Conservation (phyloP, 2,797 vertebrate genomes). For the Crenuchus spilurus region DNA sequence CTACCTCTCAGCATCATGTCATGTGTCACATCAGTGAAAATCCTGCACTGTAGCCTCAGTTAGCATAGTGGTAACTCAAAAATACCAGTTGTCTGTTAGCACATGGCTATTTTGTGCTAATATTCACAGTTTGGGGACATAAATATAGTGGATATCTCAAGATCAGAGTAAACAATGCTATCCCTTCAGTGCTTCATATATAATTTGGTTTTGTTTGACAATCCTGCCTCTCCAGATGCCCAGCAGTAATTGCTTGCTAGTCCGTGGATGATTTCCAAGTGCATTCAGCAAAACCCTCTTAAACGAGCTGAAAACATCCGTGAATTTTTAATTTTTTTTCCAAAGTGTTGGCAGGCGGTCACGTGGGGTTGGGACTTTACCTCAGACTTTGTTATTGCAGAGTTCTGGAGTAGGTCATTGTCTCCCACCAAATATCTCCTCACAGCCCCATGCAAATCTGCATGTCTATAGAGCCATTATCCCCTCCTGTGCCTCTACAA, state of each 20-base stretch:
- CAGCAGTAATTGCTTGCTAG: not conserved
- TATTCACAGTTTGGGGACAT: not conserved
- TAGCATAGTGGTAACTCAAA: not conserved
- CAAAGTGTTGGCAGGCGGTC: not conserved
- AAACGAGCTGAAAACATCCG: not conserved
- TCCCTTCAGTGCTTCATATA: too few species aligned
- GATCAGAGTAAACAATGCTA: not conserved
- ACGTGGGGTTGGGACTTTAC: not conserved
- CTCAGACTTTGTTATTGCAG: not conserved
- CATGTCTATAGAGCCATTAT: not conserved
- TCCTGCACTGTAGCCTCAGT: not conserved
- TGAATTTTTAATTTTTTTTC: not conserved
- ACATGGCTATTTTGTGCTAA: not conserved
- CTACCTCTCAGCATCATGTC: not conserved
- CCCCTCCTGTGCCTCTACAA: not conserved
- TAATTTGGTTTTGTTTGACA: not conserved
- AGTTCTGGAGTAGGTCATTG: not conserved
- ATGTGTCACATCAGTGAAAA: not conserved
- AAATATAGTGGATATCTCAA: not conserved
- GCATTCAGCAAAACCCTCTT: not conserved
- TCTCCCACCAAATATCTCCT: not conserved
- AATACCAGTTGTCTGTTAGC: not conserved
- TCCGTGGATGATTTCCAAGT: not conserved
- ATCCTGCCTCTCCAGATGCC: not conserved
- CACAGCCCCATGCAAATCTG: not conserved